Conservation (phyloP, 2,888 invertebrate genomes). For the Nemoura dubitans region DNA sequence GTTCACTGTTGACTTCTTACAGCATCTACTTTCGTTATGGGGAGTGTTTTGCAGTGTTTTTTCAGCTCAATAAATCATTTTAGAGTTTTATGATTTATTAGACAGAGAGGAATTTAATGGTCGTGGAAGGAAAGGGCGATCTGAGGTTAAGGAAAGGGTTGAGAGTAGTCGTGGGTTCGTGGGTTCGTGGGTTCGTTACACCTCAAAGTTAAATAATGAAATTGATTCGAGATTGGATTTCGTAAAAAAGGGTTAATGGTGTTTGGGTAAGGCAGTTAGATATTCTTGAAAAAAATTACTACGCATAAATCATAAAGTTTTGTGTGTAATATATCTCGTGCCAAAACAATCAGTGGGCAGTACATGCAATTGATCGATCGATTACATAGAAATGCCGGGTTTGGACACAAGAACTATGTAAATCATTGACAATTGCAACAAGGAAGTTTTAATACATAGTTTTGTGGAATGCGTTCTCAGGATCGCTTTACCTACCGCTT, state of each 20-base stretch:
- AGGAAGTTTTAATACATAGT: no score
- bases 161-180: not conserved
- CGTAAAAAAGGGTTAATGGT: not conserved
- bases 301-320: not conserved
- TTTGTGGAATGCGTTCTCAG: no score
- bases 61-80: not conserved
- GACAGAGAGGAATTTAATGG: not conserved
- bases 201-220: not conserved
- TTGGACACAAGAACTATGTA: no score
- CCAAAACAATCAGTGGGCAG: not conserved
- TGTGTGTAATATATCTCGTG: not conserved
- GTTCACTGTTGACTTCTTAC: not conserved
- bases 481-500: no score
- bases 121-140: not conserved
- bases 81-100: not conserved
- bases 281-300: not conserved
- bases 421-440: no score
- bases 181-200: not conserved
- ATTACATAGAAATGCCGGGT: no score
- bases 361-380: no score
- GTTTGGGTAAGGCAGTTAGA: not conserved
- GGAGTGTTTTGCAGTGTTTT: not conserved
- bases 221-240: conserved; percentile 12
- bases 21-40: not conserved
- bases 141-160: not conserved